These are phyloP conservation scores for Drosophila parvula DNA, from an alignment of 1,140 invertebrate species.

Conservation along the genomic window DNA sequence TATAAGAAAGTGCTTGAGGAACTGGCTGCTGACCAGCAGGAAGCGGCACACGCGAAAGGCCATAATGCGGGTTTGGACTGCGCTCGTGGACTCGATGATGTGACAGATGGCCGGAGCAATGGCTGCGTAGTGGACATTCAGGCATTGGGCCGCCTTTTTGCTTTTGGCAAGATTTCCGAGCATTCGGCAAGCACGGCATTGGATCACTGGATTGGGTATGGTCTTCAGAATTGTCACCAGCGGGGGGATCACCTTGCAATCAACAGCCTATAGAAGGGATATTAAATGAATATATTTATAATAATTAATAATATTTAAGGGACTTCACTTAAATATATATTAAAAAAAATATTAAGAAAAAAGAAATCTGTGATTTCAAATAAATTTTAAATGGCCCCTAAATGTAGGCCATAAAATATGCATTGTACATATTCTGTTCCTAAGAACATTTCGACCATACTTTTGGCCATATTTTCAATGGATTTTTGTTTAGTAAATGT, in stretches of 20 bases:
- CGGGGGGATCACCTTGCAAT: slow-evolving; percentile 67
- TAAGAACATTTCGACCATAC: too few relatives aligned
- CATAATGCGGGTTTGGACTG: slow-evolving; percentile 77
- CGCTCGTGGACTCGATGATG: slow-evolving; percentile 77
- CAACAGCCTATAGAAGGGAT: slow-evolving; percentile 62
- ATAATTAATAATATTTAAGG: neutral
- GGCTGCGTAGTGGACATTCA: slow-evolving; percentile 58
- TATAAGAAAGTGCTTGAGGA: slow-evolving; percentile 67
- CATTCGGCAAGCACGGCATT: slow-evolving; percentile 78
- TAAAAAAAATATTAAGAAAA: too few relatives aligned
- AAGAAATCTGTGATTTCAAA: too few relatives aligned
- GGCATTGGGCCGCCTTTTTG: slow-evolving; percentile 54
- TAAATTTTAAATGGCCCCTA: too few relatives aligned
- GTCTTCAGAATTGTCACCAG: slow-evolving; percentile 78
- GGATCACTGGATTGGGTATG: slow-evolving; percentile 79
- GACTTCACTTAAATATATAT: neutral
- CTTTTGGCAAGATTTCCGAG: slow-evolving; percentile 80
- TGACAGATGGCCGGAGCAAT: slow-evolving; percentile 77
- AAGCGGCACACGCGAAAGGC: slow-evolving; percentile 78
- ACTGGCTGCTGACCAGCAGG: slow-evolving; percentile 67
- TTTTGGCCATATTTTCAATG: too few relatives aligned
- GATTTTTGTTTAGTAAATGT: too few relatives aligned
- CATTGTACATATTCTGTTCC: too few relatives aligned
- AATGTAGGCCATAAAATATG: too few relatives aligned
- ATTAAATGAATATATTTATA: neutral